phyloP scores from a whole-genome alignment of 2,113 vertebrate species.

The Platichthys flesus region DNA sequence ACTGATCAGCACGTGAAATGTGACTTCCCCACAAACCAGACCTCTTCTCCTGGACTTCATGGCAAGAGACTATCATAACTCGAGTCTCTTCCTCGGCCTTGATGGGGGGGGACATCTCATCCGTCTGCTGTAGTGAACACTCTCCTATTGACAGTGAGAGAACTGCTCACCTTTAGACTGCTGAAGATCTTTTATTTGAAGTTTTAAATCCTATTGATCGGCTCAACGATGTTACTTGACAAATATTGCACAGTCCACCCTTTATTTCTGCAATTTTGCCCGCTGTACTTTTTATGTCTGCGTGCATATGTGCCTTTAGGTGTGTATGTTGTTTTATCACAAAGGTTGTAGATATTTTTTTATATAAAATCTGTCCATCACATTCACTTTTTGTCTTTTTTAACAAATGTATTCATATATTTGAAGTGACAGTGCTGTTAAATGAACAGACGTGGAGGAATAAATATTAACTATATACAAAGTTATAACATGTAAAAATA shows the following conservation, averaged over 20 bases:
- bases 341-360: constrained; percentile 40
- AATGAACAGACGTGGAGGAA: not conserved
- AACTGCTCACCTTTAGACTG: constrained; percentile 44
- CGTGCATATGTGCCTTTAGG: not conserved
- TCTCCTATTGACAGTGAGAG: not conserved
- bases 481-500: too few species aligned
- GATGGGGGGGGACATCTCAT: constrained; percentile 13
- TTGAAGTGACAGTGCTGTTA: not conserved
- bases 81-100: not conserved
- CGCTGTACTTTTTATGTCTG: not conserved
- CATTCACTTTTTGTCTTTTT: not conserved
- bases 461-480: not conserved
- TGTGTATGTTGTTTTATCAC: not conserved
- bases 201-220: not conserved
- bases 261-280: not conserved
- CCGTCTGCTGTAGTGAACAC: constrained; percentile 23
- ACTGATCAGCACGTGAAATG: constrained; percentile 12
- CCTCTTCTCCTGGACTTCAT: constrained; percentile 2
- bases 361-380: constrained; percentile 32
- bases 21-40: constrained; percentile 3
- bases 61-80: constrained; percentile 1
- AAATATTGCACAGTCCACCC: constrained; percentile 15
- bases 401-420: not conserved
- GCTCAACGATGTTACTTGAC: not conserved
- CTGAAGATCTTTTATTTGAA: constrained; percentile 28